Base-by-base conservation (phyloP, 2,888 invertebrate genomes). In the Atrina japonica region DNA sequence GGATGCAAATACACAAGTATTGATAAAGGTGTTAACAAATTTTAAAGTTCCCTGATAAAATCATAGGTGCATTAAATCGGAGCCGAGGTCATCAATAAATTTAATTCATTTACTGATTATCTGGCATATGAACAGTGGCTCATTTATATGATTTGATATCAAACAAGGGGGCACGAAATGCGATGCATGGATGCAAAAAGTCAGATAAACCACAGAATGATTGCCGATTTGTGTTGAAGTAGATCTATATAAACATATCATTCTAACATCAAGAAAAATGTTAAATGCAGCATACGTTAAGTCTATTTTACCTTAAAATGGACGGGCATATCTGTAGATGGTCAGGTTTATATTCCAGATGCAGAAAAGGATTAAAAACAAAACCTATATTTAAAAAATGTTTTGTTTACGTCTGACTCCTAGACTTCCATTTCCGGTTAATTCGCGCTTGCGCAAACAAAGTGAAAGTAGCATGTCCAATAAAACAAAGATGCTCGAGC, bases 231-330 rank as follows among this genome's bases (percentile, higher is more conserved):
- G n/a, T n/a, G n/a, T n/a, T n/a, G n/a, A n/a, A n/a, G n/a, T n/a
- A n/a, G n/a, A n/a, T n/a, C n/a, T n/a, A n/a, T n/a, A n/a, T n/a
- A n/a, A n/a, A n/a, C n/a, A n/a, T n/a, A n/a, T n/a, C n/a, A n/a
- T n/a, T n/a, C n/a, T n/a, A n/a, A n/a, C n/a, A n/a, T n/a, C n/a
- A n/a, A n/a, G n/a, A n/a, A n/a, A n/a, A n/a, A n/a, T 7, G 5
- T 35, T 35, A 35, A 35, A 35, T 35, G 35, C 35, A 7, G 5
- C 35, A 35, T 35, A 5, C 5, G 11, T 35, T 11, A 35, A 35
- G 11, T n/a, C 21, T 50, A 11, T 23, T 16, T 52, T 66, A 81
- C 80, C 78, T 81, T 78, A 67, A 81, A 81, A 40, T 75, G 71
- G 49, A 78, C 78, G 52, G 80, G 80, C 80, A 81, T 77, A 43